Evolutionary conservation across 2,113 vertebrate species (phyloP), one percentile per base, ranked within the genome.

Genomic region (Mesocricetus auratus): DNA sequence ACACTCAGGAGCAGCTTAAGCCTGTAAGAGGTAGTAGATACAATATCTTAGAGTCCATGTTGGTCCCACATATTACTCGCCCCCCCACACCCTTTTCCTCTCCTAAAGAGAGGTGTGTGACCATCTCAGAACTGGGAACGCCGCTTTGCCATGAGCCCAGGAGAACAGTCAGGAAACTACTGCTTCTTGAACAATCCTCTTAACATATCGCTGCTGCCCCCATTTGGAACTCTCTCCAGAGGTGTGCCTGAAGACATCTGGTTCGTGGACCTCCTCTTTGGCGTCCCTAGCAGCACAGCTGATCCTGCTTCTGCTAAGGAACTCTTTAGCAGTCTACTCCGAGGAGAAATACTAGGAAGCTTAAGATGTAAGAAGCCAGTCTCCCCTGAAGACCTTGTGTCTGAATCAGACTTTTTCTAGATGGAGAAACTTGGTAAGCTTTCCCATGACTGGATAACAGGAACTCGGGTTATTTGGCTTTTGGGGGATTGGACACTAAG

Each of bases 341-440:
- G 6, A 29, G 64, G 12, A 47, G 42, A 1, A 86, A 66, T 2
- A 17, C 15, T 17, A 47, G 26, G 29, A 62, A 47, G 42, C 29
- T 29, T 47, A 3, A 66, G 39, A 33, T n/a, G n/a, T n/a, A 15
- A 22, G 24, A 47, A 66, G 42, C 31, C 33, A 33, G 31, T 45
- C 16, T 68, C 42, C 42, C 42, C 42, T 24, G 1, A 22, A 86
- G 62, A 36, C 45, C 26, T 47, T 39, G 16, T 26, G 0, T 86
- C 31, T 24, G 29, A 53, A 12, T 1, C n/a, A 56, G 85, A 39
- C 26, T 53, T 42, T 13, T 7, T 45, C 4, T 5, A 2, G 53
- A 5, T 7, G 12, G 33, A 11, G 8, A 0, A 16, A 0, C 60
- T 50, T 2, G 53, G 8, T 47, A 47, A 47, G 12, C 53, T 56